Evolutionary conservation across 2,797 vertebrate genomes (phyloP).

Genomic region (Syngnathus acus): DNA sequence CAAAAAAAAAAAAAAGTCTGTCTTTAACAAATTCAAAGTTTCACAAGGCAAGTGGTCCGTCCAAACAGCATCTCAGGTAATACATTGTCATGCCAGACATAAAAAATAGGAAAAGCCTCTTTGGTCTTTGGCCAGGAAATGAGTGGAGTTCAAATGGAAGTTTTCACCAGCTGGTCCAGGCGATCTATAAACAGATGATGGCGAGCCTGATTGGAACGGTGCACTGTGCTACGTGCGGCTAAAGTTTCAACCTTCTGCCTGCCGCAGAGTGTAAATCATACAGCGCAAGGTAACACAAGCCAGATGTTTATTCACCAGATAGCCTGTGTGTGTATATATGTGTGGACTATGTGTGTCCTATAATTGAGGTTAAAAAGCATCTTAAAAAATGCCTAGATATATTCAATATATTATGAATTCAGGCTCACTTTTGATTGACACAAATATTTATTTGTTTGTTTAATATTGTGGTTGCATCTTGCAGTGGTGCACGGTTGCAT

Average conservation of each 20-base stretch:
- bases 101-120: not conserved
- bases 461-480: not conserved
- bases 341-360: not conserved
- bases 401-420: not conserved
- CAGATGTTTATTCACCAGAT: constrained; percentile 58
- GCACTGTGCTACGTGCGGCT: constrained; percentile 55
- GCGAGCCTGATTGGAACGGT: constrained; percentile 58
- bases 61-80: not conserved
- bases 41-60: not conserved
- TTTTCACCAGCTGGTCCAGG: constrained; percentile 63
- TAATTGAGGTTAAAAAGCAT: not conserved
- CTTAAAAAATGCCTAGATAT: not conserved
- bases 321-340: constrained; percentile 8
- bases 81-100: not conserved
- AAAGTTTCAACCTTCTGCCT: constrained; percentile 50
- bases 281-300: constrained; percentile 50
- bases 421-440: not conserved
- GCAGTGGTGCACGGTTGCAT: not conserved
- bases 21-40: too few relatives aligned
- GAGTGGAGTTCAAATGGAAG: constrained; percentile 53
- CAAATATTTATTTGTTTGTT: not conserved
- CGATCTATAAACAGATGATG: constrained; percentile 61
- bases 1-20: not conserved
- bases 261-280: constrained; percentile 53
- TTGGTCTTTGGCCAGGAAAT: constrained; percentile 45